Evolutionary conservation across 2,113 vertebrate species (phyloP), one percentile per base, ranked within the genome.

Genomic region (Catharus bicknelli): DNA sequence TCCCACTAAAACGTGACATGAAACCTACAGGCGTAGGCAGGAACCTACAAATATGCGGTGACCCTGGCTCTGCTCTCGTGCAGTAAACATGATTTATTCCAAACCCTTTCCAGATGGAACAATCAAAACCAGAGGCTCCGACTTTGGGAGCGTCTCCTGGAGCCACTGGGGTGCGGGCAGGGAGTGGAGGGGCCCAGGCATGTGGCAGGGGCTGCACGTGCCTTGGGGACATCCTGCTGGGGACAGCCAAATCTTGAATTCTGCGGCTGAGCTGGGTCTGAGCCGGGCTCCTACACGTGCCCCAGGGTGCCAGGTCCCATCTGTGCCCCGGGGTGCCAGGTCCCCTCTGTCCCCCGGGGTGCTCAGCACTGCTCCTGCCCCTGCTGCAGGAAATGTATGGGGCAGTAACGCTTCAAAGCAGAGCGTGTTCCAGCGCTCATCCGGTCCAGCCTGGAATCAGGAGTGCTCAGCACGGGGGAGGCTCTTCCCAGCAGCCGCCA

Each of bases 81-180:
- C 96, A 96, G 92, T 94, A 93, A 95, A 96, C 92, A 94, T 96
- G 92, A 96, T 96, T 96, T 94, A 93, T 93, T 84, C 86, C 42
- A 96, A 96, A 96, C 96, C 95, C 84, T 96, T 96, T 96, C 95
- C 96, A 96, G 96, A 96, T 96, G 96, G 94, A 90, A 82, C 90
- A 95, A 94, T 96, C 96, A 94, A 96, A 96, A 96, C 95, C 96
- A 96, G 96, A 95, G 96, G 81, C 95, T 90, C 57, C 1, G 2
- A 29, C 92, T 78, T 64, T 10, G 27, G 83, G 80, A 81, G 58
- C 12, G 27, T 80, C 93, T 95, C 66, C 69, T 61, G 77, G 83
- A 95, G 72, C 72, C 6, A 12, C 79, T 66, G 83, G 86, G 88
- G 83, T 92, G 83, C 29, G 0, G 82, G 81, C 66, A 75, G 73